Evolutionary conservation across 2,113 vertebrate genomes (phyloP).

Genomic region (Paramisgurnus dabryanus): DNA sequence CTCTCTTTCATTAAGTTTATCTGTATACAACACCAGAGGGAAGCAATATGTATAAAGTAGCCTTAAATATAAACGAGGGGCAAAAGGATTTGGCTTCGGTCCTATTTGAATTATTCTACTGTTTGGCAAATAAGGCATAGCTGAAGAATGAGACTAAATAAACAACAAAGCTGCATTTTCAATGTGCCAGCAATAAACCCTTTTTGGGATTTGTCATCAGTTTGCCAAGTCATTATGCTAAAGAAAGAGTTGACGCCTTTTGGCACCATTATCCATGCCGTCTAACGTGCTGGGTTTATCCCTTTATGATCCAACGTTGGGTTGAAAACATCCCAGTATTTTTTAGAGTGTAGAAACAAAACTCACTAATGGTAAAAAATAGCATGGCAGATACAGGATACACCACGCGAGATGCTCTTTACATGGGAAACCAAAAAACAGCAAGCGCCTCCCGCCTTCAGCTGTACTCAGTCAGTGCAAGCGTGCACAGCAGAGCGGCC

Average conservation of each 20-base stretch:
- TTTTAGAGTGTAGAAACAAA: too few relatives aligned
- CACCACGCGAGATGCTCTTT: too few relatives aligned
- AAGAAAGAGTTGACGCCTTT: constrained; percentile 9
- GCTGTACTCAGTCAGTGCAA: too few relatives aligned
- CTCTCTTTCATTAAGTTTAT: background rate
- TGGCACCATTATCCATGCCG: too few relatives aligned
- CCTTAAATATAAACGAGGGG: background rate
- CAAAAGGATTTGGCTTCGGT: constrained; percentile 18
- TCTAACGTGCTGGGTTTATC: too few relatives aligned
- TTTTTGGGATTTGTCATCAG: background rate
- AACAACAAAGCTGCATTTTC: background rate
- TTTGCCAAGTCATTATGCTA: background rate
- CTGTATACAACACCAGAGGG: background rate
- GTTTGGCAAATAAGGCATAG: constrained; percentile 2
- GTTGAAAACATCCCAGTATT: too few relatives aligned
- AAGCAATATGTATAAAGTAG: background rate
- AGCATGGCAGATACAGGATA: too few relatives aligned
- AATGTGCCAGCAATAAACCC: background rate
- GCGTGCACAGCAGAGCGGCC: too few relatives aligned
- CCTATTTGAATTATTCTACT: constrained; percentile 9
- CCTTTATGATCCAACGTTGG: too few relatives aligned
- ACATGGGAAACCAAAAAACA: too few relatives aligned
- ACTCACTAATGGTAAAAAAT: too few relatives aligned
- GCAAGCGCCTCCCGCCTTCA: too few relatives aligned
- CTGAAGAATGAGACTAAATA: background rate